Evolutionary conservation across 2,113 vertebrate genomes (phyloP).

Genomic region (Zingel zingel): DNA sequence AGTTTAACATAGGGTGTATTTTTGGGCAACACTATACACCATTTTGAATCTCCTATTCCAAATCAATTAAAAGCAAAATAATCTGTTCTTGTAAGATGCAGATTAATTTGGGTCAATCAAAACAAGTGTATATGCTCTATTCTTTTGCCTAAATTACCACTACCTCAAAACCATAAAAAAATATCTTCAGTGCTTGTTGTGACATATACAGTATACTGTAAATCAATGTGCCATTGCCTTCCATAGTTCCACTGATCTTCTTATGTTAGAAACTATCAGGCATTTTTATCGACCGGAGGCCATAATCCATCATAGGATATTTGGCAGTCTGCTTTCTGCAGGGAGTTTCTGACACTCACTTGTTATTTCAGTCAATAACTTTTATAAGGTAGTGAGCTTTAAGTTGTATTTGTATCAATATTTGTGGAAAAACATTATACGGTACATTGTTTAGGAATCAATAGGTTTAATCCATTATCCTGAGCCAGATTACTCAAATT

Average conservation of each 20-base stretch:
- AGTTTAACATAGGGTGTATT: neutral
- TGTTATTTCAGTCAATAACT: constrained; percentile 56
- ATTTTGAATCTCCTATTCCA: neutral
- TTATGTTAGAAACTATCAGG: constrained; percentile 31
- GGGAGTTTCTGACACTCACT: constrained; percentile 26
- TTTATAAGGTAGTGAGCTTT: constrained; percentile 43
- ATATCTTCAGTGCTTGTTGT: neutral
- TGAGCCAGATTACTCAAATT: constrained; percentile 11
- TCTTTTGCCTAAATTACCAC: neutral
- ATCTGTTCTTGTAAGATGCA: neutral
- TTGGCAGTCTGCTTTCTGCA: constrained; percentile 45
- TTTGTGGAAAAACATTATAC: constrained; percentile 45
- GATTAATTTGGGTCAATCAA: neutral
- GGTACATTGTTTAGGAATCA: constrained; percentile 41
- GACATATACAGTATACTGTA: neutral
- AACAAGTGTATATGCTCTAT: neutral
- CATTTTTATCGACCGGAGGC: constrained; percentile 51
- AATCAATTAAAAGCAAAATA: neutral
- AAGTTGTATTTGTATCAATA: constrained; percentile 57
- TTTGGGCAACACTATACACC: neutral
- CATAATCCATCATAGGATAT: constrained; percentile 48
- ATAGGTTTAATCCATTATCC: constrained; percentile 52
- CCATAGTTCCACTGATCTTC: neutral
- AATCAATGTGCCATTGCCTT: constrained; percentile 2
- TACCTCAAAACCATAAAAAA: neutral